phyloP scores from a whole-genome alignment of 2,113 vertebrate genomes.

The Ursus arctos region DNA sequence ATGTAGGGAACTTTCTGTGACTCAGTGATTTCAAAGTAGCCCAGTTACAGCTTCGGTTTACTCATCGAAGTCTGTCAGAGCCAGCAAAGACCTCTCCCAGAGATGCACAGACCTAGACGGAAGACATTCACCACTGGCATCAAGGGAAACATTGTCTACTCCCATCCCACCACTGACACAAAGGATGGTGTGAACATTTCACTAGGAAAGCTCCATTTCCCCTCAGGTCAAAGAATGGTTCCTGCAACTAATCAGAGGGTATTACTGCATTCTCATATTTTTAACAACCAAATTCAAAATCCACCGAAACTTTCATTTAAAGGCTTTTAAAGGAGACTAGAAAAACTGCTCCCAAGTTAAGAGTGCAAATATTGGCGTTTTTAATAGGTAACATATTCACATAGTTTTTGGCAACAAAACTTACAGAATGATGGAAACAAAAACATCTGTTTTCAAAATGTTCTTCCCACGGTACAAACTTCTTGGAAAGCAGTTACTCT shows the following conservation, averaged over 20 bases:
- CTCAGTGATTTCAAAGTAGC: not conserved
- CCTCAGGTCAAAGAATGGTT: not conserved
- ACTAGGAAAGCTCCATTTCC: not conserved
- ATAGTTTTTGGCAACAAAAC: not conserved
- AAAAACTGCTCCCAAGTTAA: not conserved
- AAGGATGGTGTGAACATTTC: not conserved
- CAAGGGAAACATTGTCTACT: accelerated
- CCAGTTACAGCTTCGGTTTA: not conserved
- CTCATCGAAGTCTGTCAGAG: not conserved
- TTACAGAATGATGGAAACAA: not conserved
- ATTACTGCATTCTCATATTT: not conserved
- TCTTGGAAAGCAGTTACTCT: not conserved
- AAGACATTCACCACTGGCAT: not conserved
- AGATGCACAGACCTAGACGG: accelerated
- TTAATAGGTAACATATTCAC: not conserved
- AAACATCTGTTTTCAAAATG: not conserved
- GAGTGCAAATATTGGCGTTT: not conserved
- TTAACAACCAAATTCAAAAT: not conserved
- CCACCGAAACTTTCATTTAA: not conserved
- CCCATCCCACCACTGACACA: accelerated
- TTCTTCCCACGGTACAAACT: not conserved
- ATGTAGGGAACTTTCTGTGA: not conserved
- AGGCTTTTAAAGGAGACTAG: not conserved
- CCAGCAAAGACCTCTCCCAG: not conserved
- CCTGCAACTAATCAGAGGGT: not conserved